Base-by-base conservation (phyloP, 2,113 vertebrate species). In the Rafetus swinhoei region DNA sequence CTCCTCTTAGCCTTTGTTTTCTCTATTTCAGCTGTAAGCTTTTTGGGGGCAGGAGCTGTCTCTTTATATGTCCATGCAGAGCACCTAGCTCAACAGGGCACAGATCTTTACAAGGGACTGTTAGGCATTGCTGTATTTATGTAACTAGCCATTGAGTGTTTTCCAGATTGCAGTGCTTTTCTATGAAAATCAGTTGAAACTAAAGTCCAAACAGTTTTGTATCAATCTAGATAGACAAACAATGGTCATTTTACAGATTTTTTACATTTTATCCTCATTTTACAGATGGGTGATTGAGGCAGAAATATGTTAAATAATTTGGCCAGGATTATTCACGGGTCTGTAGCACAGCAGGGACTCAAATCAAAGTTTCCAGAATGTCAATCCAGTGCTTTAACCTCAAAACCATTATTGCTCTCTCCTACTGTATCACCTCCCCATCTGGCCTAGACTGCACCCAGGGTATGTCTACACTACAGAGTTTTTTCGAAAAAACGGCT, bases 171-270 rank as follows among this genome's bases (percentile, higher is more conserved):
- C 29, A 15, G 62, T 32, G 62, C 13, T 29, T 62, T 14, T 29
- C 3, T 14, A 62, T 27, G 14, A 62, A 62, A 62, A 62, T 62
- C 60, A 29, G 27, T 62, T 6, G 60, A 62, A 29, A 62, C 60
- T 13, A 62, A 60, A 6, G 25, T 29, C 59, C 59, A 60, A 29
- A 15, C 60, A 62, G 60, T 14, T 62, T 29, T 29, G 60, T 62
- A 62, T 62, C 27, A 39, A n/a, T 6, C 13, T 18, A 53, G 0
- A 1, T 1, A n/a, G 14, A 45, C 22, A 11, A 35, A 45, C 22
- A 11, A 35, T 45, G 24, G 35, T 56, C 54, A 65, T 13, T 39
- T 85, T 79, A 52, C 5, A 45, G 45, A 45, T 45, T 45, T 45
- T 45, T 45, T 45, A 45, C 45, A 45, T 45, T 45, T 45, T 54